Evolutionary conservation across 2,113 vertebrate species (phyloP).

Genomic region (Xyliphius kryptos): DNA sequence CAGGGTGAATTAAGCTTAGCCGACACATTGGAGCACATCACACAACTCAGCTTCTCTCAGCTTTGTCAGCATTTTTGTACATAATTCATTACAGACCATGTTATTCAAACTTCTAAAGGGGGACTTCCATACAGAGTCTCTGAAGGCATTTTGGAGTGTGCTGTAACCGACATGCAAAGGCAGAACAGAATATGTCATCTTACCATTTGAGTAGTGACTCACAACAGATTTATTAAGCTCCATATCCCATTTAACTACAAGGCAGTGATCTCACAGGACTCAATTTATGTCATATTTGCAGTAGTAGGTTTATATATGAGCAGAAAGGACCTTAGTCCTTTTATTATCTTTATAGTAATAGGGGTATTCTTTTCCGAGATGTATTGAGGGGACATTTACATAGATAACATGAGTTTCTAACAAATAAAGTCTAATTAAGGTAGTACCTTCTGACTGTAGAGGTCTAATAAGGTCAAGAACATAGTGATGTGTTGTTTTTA

Average conservation of each 20-base stretch:
- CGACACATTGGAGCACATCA: constrained; percentile 9
- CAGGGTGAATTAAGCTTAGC: constrained; percentile 25
- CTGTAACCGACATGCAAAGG: background rate
- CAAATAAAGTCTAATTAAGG: no score
- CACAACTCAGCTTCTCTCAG: background rate
- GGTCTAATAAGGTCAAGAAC: constrained; percentile 45
- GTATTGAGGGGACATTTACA: no score
- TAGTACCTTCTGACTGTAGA: constrained; percentile 35
- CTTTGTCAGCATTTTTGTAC: constrained; percentile 4
- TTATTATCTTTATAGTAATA: constrained; percentile 10
- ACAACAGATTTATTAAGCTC: constrained; percentile 15
- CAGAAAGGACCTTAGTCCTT: no score
- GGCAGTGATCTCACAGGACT: constrained; percentile 14
- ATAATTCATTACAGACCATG: constrained; percentile 19
- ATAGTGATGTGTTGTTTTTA: background rate
- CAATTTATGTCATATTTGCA: constrained; percentile 21
- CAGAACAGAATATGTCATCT: constrained; percentile 11
- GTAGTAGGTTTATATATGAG: background rate
- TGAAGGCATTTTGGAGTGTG: constrained; percentile 1
- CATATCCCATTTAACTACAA: constrained; percentile 17
- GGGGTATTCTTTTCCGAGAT: no score
- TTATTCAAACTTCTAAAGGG: constrained; percentile 8
- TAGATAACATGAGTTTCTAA: no score
- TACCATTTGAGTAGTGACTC: constrained; percentile 23
- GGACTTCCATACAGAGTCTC: constrained; percentile 13